Conservation (phyloP, 1,140 invertebrate species). For the silkworm (Bombyx mori) region DNA sequence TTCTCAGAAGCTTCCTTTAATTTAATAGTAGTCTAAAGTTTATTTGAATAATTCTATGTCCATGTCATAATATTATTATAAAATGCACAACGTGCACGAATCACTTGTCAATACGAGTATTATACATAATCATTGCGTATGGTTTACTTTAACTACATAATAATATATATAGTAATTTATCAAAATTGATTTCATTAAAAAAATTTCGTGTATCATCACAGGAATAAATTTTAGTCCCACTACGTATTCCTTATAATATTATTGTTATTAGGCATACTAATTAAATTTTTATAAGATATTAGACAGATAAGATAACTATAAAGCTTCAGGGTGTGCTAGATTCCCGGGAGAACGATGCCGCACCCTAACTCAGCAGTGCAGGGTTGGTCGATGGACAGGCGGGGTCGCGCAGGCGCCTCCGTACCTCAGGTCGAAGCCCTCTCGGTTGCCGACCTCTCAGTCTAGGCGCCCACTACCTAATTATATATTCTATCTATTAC, state of each 20-base stretch:
- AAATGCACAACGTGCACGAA: too few species aligned
- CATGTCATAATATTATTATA: too few species aligned
- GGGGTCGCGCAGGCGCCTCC: slow-evolving; percentile 46
- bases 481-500: slow-evolving; percentile 13
- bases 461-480: slow-evolving; percentile 22
- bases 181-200: too few species aligned
- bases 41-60: too few species aligned
- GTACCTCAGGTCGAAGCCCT: slow-evolving; percentile 49
- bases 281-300: slow-evolving; percentile 1
- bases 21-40: too few species aligned
- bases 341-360: slow-evolving; percentile 25
- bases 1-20: too few species aligned
- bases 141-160: too few species aligned
- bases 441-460: slow-evolving; percentile 48
- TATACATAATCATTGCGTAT: too few species aligned
- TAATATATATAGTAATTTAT: too few species aligned
- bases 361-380: slow-evolving; percentile 8
- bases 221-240: not conserved
- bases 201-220: not conserved
- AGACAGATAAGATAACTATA: slow-evolving; percentile 1
- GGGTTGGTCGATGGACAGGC: slow-evolving; percentile 49
- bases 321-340: slow-evolving; percentile 2
- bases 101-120: too few species aligned
- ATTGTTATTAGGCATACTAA: too few species aligned
- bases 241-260: not conserved